A percentile compares a stretch with the other conserved stretches of the same genome.
phyloP scores from a whole-genome alignment of 1,140 invertebrate species.

The Drosophila ohnishii region DNA sequence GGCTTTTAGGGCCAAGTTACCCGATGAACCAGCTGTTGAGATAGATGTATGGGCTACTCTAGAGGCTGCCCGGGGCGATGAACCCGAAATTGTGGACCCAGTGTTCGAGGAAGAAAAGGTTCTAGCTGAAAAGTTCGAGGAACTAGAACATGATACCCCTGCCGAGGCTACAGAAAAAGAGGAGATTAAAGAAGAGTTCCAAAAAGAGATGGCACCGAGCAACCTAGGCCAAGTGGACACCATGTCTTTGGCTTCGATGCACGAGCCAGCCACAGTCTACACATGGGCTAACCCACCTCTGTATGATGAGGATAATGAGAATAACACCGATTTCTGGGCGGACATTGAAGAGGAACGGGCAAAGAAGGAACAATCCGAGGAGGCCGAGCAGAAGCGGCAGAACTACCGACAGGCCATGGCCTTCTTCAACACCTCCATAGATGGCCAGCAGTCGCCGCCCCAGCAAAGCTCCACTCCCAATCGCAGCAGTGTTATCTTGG shows the following conservation, averaged over 20 bases:
- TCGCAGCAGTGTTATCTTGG: constrained; percentile 49
- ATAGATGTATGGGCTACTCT: constrained; percentile 70
- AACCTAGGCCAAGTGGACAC: constrained; percentile 57
- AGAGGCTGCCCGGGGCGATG: constrained; percentile 68
- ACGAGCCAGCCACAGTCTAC: constrained; percentile 66
- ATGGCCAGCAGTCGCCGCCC: constrained; percentile 66
- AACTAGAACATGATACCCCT: constrained; percentile 47
- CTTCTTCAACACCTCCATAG: constrained; percentile 78
- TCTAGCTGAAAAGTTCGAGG: constrained; percentile 55
- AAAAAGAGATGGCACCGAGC: constrained; percentile 8
- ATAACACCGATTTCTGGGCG: constrained; percentile 68
- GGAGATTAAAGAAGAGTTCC: neutral
- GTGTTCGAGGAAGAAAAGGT: constrained; percentile 60
- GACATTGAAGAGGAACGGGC: constrained; percentile 62
- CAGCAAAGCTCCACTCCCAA: constrained; percentile 26
- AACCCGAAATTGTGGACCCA: constrained; percentile 69
- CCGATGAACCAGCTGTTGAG: constrained; percentile 67
- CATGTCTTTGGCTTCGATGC: constrained; percentile 72
- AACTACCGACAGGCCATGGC: constrained; percentile 80
- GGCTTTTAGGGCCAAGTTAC: constrained; percentile 65
- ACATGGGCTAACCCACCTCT: constrained; percentile 45
- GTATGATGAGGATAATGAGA: constrained; percentile 13
- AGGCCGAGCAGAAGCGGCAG: constrained; percentile 69
- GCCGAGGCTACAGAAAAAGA: neutral
- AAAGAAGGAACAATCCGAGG: constrained; percentile 52